Conservation (phyloP, 2,113 vertebrate genomes). For the Silurus glanis region DNA sequence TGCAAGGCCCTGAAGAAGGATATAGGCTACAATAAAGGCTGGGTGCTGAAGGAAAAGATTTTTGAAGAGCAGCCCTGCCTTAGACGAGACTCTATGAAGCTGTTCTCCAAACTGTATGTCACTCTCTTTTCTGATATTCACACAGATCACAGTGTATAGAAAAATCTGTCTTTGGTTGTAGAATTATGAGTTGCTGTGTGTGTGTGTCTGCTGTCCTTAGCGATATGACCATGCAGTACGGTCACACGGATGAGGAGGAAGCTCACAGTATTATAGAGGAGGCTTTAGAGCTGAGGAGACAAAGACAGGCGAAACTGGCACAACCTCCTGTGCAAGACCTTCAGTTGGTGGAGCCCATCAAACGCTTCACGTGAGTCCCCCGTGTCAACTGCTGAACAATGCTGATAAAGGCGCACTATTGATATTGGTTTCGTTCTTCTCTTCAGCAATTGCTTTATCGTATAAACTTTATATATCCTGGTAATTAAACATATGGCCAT, state of each 20-base stretch:
- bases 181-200: not conserved
- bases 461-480: not conserved
- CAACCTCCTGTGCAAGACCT: slow-evolving; percentile 82
- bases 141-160: not conserved
- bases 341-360: slow-evolving; percentile 82
- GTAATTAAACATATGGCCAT: not conserved
- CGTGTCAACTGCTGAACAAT: not conserved
- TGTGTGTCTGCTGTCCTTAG: slow-evolving; percentile 64
- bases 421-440: not conserved
- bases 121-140: not conserved
- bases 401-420: not conserved
- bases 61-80: slow-evolving; percentile 94
- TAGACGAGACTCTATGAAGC: slow-evolving; percentile 85
- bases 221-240: slow-evolving; percentile 86
- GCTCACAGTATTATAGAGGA: slow-evolving; percentile 81
- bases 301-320: slow-evolving; percentile 78
- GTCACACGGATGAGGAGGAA: slow-evolving; percentile 83
- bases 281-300: slow-evolving; percentile 83
- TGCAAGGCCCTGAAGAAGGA: slow-evolving; percentile 94
- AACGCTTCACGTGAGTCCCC: slow-evolving; percentile 81
- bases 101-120: slow-evolving; percentile 91
- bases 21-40: slow-evolving; percentile 88
- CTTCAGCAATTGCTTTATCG: not conserved
- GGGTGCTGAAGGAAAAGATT: slow-evolving; percentile 94
- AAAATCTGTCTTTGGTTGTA: not conserved